Conservation (phyloP, 1,140 invertebrate species). For the Panagrolaimus sp. region DNA sequence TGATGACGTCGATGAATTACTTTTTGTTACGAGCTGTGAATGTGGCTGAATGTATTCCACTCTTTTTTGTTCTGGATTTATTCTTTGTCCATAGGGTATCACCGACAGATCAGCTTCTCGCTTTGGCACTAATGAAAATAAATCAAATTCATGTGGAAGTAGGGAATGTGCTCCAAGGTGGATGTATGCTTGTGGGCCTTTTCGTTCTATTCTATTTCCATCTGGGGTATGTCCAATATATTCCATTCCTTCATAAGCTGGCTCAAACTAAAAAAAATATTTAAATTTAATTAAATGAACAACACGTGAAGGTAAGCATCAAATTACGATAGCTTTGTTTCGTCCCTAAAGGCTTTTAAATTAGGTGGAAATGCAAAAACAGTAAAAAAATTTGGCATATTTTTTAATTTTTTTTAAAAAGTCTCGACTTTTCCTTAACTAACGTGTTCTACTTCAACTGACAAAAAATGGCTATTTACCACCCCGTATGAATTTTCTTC, state of each 20-base stretch:
- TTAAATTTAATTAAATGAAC: too few species aligned
- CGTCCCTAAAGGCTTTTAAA: too few species aligned
- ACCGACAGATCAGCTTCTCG: slow-evolving; percentile 2
- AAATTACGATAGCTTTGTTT: too few species aligned
- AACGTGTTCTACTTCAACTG: too few species aligned
- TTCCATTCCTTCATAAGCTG: neutral
- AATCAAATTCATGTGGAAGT: slow-evolving; percentile 11
- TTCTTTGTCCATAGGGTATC: neutral
- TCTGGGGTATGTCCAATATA: slow-evolving; percentile 3
- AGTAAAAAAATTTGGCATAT: too few species aligned
- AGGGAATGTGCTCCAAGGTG: slow-evolving; percentile 1
- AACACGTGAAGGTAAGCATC: too few species aligned
- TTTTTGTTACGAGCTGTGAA: neutral
- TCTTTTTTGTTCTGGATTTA: slow-evolving; percentile 2
- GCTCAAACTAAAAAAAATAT: slow-evolving; percentile 7
- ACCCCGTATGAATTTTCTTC: neutral
- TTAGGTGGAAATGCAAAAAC: too few species aligned
- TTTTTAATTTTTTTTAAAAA: too few species aligned
- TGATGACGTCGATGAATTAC: too few species aligned
- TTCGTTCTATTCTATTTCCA: slow-evolving; percentile 12
- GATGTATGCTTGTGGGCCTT: slow-evolving; percentile 6
- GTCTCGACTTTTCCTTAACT: too few species aligned
- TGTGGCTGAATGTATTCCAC: slow-evolving; percentile 6
- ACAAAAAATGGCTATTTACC: neutral
- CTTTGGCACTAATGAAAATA: slow-evolving; percentile 6